phyloP scores from a whole-genome alignment of 2,113 vertebrate genomes.

The Albula goreensis region DNA sequence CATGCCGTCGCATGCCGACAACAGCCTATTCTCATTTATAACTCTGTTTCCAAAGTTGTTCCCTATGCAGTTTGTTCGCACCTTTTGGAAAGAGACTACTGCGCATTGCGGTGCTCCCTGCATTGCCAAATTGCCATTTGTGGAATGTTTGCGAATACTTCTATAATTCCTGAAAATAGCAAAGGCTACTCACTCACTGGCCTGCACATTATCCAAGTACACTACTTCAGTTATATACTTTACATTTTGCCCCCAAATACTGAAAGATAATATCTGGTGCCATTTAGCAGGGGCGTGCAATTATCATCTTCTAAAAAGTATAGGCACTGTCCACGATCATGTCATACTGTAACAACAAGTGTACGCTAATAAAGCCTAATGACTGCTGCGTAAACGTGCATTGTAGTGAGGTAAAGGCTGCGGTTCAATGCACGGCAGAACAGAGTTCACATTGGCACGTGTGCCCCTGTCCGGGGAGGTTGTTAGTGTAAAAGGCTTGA shows the following conservation, averaged over 20 bases:
- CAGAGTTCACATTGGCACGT: conserved; percentile 34
- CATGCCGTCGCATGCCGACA: conserved; percentile 34
- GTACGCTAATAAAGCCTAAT: neutral
- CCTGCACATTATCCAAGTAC: neutral
- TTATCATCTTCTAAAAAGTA: neutral
- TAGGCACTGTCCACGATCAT: neutral
- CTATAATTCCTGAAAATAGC: neutral
- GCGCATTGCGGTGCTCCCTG: neutral
- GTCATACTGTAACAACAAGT: neutral
- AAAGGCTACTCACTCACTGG: neutral
- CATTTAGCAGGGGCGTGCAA: neutral
- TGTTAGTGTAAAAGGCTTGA: conserved; percentile 29
- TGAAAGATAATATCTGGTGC: neutral
- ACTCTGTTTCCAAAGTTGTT: conserved; percentile 14
- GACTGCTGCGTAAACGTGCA: neutral
- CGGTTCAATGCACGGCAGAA: neutral
- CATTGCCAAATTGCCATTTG: conserved; percentile 19
- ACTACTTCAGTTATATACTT: too few species aligned
- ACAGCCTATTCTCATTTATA: neutral
- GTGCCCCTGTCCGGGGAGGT: conserved; percentile 35
- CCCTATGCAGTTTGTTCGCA: conserved; percentile 48
- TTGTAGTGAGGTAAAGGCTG: neutral
- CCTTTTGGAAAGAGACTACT: conserved; percentile 17
- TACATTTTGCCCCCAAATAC: too few species aligned
- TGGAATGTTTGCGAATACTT: neutral